A percentile compares a stretch with the other conserved stretches of the same genome.
Conservation (phyloP, 2,888 invertebrate genomes). For the Yponomeuta sedellus region DNA sequence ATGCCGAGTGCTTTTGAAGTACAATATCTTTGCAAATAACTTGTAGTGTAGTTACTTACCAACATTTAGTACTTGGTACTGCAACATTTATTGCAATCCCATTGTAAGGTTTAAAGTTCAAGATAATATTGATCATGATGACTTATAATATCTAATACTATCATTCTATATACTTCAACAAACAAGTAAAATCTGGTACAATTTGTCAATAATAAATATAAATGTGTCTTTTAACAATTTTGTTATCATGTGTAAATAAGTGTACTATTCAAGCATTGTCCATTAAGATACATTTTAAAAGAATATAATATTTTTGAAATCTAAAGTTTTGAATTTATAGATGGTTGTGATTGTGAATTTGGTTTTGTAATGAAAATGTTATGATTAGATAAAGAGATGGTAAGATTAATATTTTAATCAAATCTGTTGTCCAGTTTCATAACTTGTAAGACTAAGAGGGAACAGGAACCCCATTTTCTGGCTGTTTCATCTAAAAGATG, state of each 20-base stretch:
- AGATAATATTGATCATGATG: neutral
- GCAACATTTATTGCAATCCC: neutral
- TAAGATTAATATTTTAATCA: neutral
- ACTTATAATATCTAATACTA: neutral
- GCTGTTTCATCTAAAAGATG: no score
- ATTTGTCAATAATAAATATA: constrained; percentile 5
- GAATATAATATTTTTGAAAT: constrained; percentile 23
- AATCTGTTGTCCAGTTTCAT: neutral
- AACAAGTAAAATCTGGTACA: neutral
- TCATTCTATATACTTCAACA: neutral
- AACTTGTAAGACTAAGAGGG: neutral
- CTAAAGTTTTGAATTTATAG: constrained; percentile 48
- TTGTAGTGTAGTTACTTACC: no score
- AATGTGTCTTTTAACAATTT: constrained; percentile 5
- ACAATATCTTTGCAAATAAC: neutral
- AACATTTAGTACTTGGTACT: no score
- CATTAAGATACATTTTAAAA: constrained; percentile 16
- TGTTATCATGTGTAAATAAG: constrained; percentile 37
- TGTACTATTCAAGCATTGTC: constrained; percentile 15
- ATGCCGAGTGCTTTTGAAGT: neutral
- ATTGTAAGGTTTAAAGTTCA: neutral
- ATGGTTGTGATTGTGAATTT: constrained; percentile 58
- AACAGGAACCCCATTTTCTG: no score
- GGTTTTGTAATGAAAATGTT: neutral
- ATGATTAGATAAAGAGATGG: neutral